A percentile compares a stretch with the other conserved stretches of the same genome.
Evolutionary conservation across 1,140 invertebrate genomes (phyloP).

Genomic region (Drosophila miranda): DNA sequence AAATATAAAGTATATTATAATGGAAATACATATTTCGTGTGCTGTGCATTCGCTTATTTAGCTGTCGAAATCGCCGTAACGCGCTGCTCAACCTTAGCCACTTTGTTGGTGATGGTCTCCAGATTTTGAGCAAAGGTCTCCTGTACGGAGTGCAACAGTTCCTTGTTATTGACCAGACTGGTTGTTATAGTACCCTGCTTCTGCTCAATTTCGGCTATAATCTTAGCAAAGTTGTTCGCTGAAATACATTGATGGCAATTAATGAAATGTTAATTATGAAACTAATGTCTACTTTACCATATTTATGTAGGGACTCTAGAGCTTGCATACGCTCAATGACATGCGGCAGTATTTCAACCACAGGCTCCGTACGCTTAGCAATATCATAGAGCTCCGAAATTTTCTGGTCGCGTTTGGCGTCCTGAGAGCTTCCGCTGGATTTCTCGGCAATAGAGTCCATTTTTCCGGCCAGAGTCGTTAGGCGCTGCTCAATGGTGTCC

Average conservation of each 20-base stretch:
- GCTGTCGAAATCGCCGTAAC: slow-evolving; percentile 83
- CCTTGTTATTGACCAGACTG: slow-evolving; percentile 89
- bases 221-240: slow-evolving; percentile 94
- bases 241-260: slow-evolving; percentile 67
- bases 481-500: slow-evolving; percentile 91
- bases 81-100: slow-evolving; percentile 88
- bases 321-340: slow-evolving; percentile 92
- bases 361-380: slow-evolving; percentile 91
- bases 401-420: slow-evolving; percentile 91
- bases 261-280: neutral
- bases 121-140: slow-evolving; percentile 90
- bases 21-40: slow-evolving; percentile 17
- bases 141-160: slow-evolving; percentile 90
- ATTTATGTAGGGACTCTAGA: slow-evolving; percentile 92
- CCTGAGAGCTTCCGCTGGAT: slow-evolving; percentile 85
- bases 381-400: slow-evolving; percentile 93
- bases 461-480: slow-evolving; percentile 88
- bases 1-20: slow-evolving; percentile 24
- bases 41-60: slow-evolving; percentile 41
- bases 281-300: slow-evolving; percentile 85
- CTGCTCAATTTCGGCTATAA: slow-evolving; percentile 91
- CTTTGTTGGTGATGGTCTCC: slow-evolving; percentile 89
- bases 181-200: slow-evolving; percentile 89
- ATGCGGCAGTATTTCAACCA: slow-evolving; percentile 90
- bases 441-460: slow-evolving; percentile 90